Evolutionary conservation across 2,888 invertebrate species (phyloP).

Genomic region (Psylliodes chrysocephalus): DNA sequence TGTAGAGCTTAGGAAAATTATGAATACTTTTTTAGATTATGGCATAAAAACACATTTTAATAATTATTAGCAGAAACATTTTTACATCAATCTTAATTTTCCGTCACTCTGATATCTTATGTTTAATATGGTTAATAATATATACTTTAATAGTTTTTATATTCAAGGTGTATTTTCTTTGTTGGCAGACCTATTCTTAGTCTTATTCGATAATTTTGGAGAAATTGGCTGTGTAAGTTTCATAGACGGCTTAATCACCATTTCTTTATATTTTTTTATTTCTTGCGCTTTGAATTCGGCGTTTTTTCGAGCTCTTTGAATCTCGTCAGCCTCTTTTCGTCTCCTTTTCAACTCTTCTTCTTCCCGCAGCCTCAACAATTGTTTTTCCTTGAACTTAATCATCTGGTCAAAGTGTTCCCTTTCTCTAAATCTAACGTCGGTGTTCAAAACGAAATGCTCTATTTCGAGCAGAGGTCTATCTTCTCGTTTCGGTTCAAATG

Average conservation of each 20-base stretch:
- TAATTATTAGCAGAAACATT: no score
- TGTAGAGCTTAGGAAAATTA: no score
- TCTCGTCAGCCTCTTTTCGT: slow-evolving; percentile 66
- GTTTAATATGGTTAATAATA: no score
- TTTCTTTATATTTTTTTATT: slow-evolving; percentile 66
- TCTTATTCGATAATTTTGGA: slow-evolving; percentile 64
- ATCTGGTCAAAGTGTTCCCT: slow-evolving; percentile 70
- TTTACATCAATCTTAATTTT: no score
- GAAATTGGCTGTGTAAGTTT: slow-evolving; percentile 74
- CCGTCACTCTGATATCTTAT: no score
- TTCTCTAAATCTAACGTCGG: slow-evolving; percentile 72
- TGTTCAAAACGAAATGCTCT: slow-evolving; percentile 71
- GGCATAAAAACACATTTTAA: no score
- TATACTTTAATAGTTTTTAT: no score
- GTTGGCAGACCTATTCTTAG: no score
- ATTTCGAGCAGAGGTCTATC: slow-evolving; percentile 64
- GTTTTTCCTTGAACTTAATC: slow-evolving; percentile 68
- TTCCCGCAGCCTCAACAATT: slow-evolving; percentile 41
- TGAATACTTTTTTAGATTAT: no score
- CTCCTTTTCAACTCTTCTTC: slow-evolving; percentile 38
- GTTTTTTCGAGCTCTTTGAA: slow-evolving; percentile 67
- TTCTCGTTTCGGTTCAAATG: slow-evolving; percentile 71
- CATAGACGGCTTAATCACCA: slow-evolving; percentile 67
- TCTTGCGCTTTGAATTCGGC: slow-evolving; percentile 74
- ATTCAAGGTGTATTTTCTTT: no score